Evolutionary conservation across 2,797 vertebrate genomes (phyloP), one percentile per base, ranked within the genome.

Genomic region (Phylloscopus collybita): DNA sequence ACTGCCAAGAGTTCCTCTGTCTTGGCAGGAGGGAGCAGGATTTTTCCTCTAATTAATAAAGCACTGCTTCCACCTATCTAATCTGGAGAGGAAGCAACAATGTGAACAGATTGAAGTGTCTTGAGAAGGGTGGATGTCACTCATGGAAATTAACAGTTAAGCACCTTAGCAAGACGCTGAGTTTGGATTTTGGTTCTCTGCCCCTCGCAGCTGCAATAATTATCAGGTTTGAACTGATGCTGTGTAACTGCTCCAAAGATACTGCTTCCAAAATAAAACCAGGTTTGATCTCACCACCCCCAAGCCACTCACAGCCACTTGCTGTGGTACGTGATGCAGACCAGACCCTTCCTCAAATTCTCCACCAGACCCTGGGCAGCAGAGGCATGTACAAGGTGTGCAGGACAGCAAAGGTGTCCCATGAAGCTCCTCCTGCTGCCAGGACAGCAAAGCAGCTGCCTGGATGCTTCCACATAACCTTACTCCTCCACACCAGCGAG

Each of bases 131-230:
- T 86, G 72, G 78, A 81, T 92, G 90, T 89, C 90, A 34, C 75
- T 54, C 81, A 76, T 57, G 80, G 60, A 95, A 97, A 95, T 94
- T 64, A 96, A 60, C 84, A 96, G 72, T 86, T 90, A 94, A 93
- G 92, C 79, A 93, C 94, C 90, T 91, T 66, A 92, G 88, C 80
- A 76, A 95, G 85, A 94, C 79, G 90, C 92, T 92, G 93, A 90
- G 65, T 75, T 90, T 57, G 75, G 69, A 60, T 80, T 91, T 91
- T 38, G 74, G 8, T 78, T 90, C 86, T 95, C 86, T 84, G 62
- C 54, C 75, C 81, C 71, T 96, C 6, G 4, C 91, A 95, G 88
- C 82, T 91, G 87, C 81, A 91, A 44, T 80, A 89, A 96, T 96
- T 87, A 90, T 64, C 19, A 34, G 53, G 74, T 94, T 95, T 91